These are phyloP conservation scores for Rhyzopertha dominica DNA, from an alignment of 1,140 invertebrate genomes.

Conservation along the genomic window DNA sequence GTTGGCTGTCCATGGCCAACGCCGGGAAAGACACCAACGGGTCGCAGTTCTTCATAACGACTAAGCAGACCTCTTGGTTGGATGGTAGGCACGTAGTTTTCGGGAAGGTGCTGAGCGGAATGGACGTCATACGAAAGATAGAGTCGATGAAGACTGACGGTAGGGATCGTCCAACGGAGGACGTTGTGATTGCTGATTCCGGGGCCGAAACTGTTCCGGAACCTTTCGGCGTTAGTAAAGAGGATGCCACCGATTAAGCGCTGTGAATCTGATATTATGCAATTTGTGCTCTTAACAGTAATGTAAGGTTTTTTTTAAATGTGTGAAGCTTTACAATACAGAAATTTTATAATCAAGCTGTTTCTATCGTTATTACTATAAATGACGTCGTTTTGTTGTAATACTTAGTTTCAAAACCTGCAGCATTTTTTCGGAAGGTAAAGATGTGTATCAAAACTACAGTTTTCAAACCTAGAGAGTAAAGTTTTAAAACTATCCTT, in stretches of 20 bases:
- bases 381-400: no score
- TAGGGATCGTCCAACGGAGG: constrained; percentile 71
- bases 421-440: no score
- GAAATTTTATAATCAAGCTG: no score
- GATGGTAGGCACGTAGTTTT: constrained; percentile 97
- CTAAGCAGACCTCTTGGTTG: constrained; percentile 87
- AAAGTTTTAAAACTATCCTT: no score
- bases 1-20: constrained; percentile 96
- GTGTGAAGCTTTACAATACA: no score
- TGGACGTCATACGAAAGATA: constrained; percentile 85
- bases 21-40: constrained; percentile 96
- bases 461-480: no score
- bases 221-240: constrained; percentile 75
- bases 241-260: constrained; percentile 70
- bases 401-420: no score
- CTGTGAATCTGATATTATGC: background rate
- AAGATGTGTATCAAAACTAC: no score
- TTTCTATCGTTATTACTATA: no score
- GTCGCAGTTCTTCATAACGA: constrained; percentile 97
- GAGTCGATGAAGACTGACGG: constrained; percentile 69
- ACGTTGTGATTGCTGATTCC: constrained; percentile 73
- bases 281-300: constrained; percentile 3
- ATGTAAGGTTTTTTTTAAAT: constrained; percentile 2
- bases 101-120: constrained; percentile 88
- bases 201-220: constrained; percentile 63